phyloP scores from a whole-genome alignment of 2,888 invertebrate genomes.

The Lasioglossum villosulum region DNA sequence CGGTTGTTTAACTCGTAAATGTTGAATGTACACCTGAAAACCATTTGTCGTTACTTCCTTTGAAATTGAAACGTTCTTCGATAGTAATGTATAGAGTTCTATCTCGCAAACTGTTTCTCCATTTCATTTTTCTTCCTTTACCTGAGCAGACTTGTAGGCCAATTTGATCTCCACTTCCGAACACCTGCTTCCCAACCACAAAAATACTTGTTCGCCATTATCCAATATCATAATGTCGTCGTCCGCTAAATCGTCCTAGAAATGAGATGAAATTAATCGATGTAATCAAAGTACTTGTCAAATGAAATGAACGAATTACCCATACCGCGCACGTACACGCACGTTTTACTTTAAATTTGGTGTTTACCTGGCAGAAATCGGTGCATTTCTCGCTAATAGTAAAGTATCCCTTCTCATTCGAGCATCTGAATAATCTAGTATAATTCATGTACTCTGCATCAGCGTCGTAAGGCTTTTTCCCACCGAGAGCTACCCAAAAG shows the following conservation, averaged over 20 bases:
- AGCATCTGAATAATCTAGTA: conserved; percentile 98
- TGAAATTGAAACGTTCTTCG: too few species aligned
- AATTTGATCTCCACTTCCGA: conserved; percentile 99
- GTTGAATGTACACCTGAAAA: conserved; percentile 97
- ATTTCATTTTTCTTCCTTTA: conserved; percentile 81
- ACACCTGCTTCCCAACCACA: conserved; percentile 98
- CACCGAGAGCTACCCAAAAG: conserved; percentile 98
- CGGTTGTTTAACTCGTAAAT: conserved; percentile 97
- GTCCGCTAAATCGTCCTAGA: conserved; percentile 98
- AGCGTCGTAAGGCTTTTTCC: conserved; percentile 94
- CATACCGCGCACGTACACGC: neutral
- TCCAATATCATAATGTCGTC: conserved; percentile 99
- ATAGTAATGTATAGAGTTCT: neutral
- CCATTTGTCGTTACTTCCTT: neutral
- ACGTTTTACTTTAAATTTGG: too few species aligned
- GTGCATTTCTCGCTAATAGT: conserved; percentile 99
- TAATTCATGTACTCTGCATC: conserved; percentile 96
- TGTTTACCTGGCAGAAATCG: conserved; percentile 95
- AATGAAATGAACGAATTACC: neutral
- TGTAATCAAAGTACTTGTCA: neutral
- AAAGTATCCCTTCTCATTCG: conserved; percentile 99
- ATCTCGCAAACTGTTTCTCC: neutral
- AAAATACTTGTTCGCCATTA: conserved; percentile 98
- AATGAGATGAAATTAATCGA: neutral
- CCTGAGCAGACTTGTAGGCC: conserved; percentile 99